Evolutionary conservation across 2,888 invertebrate genomes (phyloP).

Genomic region (Lysandra bellargus): DNA sequence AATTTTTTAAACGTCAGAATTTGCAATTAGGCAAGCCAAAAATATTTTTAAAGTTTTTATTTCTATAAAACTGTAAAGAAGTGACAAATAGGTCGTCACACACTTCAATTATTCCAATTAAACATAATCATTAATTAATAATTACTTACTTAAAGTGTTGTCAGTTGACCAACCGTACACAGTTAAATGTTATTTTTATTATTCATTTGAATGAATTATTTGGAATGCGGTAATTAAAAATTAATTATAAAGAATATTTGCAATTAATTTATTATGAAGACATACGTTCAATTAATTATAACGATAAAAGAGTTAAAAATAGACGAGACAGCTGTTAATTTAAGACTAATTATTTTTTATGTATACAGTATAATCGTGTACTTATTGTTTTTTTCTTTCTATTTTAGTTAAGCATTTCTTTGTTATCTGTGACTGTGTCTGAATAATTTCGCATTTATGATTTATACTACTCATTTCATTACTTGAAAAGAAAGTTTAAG

Average conservation of each 20-base stretch:
- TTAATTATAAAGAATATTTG: neutral
- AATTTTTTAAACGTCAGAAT: too few relatives aligned
- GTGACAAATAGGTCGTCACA: too few relatives aligned
- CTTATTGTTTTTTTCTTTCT: neutral
- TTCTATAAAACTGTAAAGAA: too few relatives aligned
- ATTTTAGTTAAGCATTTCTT: neutral
- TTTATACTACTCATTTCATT: neutral
- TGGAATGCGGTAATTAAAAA: neutral
- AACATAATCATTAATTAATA: neutral
- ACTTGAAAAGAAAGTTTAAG: neutral
- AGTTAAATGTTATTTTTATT: neutral
- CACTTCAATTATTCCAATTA: neutral
- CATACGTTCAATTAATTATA: slow-evolving; percentile 4
- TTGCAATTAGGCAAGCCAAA: too few relatives aligned
- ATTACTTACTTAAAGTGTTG: neutral
- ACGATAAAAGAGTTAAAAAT: neutral
- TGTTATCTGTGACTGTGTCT: neutral
- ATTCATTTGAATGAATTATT: neutral
- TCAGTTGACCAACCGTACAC: neutral
- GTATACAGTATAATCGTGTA: neutral
- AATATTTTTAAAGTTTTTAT: too few relatives aligned
- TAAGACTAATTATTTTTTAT: neutral
- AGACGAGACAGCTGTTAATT: neutral
- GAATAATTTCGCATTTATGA: neutral
- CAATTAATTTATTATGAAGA: neutral